A percentile compares a stretch with the other conserved stretches of the same genome.
These are phyloP conservation scores for Antedon mediterranea DNA, from an alignment of 53 echinoderm and acorn worm genomes.

Conservation along the genomic window DNA sequence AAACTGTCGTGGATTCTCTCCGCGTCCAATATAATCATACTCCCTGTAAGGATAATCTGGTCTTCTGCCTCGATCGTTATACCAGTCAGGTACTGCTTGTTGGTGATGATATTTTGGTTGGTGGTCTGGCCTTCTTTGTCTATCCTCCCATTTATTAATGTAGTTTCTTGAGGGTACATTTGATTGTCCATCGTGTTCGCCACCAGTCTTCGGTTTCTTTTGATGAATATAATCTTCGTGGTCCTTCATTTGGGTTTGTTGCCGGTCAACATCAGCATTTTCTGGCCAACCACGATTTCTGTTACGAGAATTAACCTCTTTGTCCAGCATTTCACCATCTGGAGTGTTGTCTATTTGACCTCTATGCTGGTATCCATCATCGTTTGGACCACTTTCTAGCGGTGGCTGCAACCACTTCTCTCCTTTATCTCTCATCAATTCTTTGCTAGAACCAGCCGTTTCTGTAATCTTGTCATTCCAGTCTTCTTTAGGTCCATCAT, in stretches of 20 bases:
- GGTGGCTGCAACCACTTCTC: background rate
- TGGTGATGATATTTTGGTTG: background rate
- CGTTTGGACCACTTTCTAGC: background rate
- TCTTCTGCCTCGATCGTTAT: background rate
- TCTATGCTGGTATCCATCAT: background rate
- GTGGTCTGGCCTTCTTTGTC: background rate
- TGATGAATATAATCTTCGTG: too few relatives aligned
- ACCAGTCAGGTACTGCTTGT: background rate
- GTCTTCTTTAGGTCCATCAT: background rate
- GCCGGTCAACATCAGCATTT: too few relatives aligned
- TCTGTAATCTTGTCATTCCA: background rate
- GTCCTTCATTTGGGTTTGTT: background rate
- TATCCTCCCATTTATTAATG: background rate
- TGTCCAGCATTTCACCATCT: background rate
- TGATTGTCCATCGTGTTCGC: background rate
- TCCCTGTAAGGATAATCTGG: background rate
- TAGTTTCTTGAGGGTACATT: background rate
- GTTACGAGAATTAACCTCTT: background rate
- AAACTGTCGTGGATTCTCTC: background rate
- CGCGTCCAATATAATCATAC: background rate
- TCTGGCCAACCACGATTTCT: background rate
- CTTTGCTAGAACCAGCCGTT: background rate
- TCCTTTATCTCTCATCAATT: background rate
- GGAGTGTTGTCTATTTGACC: background rate
- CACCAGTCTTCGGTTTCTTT: background rate